Conservation (phyloP, 2,797 vertebrate genomes). For the Cryptoblepharus egeriae region DNA sequence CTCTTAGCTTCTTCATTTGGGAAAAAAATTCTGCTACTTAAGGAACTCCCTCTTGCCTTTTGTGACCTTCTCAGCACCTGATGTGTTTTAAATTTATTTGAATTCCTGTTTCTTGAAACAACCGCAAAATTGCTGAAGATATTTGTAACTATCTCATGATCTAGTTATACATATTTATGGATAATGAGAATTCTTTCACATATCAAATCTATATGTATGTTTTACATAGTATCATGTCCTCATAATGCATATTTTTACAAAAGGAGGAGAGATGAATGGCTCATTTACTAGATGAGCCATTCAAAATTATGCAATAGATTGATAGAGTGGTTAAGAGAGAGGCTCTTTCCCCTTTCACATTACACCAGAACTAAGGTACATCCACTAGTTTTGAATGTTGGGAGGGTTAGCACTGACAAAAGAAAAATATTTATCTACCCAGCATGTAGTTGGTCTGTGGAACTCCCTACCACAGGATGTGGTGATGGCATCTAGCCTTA, state of each 20-base stretch:
- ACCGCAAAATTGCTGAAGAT: background rate
- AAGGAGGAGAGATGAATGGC: too few species aligned
- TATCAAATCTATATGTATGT: background rate
- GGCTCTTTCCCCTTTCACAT: too few species aligned
- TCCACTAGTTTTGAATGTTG: too few species aligned
- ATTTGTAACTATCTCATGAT: background rate
- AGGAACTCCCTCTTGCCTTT: background rate
- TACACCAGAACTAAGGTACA: too few species aligned
- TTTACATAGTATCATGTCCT: background rate
- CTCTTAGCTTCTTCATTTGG: background rate
- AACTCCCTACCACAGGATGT: too few species aligned
- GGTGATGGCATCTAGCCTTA: too few species aligned
- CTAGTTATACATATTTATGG: too few species aligned
- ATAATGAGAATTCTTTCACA: background rate
- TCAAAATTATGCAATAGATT: too few species aligned
- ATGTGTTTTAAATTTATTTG: background rate
- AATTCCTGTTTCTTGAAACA: background rate
- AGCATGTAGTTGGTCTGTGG: too few species aligned
- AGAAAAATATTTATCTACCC: too few species aligned
- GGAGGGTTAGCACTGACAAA: too few species aligned
- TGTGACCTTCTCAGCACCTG: background rate
- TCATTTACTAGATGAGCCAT: background rate
- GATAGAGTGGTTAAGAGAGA: too few species aligned
- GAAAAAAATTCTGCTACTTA: background rate
- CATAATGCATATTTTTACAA: background rate